Conservation (phyloP, 1,140 invertebrate genomes). For the Zaprionus lachaisei region DNA sequence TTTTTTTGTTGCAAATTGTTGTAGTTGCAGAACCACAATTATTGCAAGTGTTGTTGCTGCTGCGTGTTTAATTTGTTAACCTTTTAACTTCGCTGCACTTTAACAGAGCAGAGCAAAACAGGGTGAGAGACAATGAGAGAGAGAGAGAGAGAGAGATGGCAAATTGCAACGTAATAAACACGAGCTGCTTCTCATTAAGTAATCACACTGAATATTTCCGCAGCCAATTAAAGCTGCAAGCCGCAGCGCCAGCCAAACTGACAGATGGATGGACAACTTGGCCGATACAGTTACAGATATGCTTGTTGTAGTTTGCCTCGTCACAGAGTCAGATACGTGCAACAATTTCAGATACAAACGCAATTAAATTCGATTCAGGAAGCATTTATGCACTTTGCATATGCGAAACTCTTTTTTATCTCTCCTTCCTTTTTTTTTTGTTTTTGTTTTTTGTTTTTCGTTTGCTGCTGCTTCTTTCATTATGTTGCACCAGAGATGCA, state of each 20-base stretch:
- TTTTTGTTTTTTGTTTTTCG: slow-evolving; percentile 15
- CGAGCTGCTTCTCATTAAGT: slow-evolving; percentile 78
- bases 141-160: neutral
- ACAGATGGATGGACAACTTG: slow-evolving; percentile 71
- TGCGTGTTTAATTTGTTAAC: slow-evolving; percentile 61
- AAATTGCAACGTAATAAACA: slow-evolving; percentile 54
- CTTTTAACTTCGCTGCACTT: slow-evolving; percentile 73
- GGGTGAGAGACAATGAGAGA: neutral
- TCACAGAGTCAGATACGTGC: slow-evolving; percentile 22
- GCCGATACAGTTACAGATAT: slow-evolving; percentile 35
- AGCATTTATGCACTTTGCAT: slow-evolving; percentile 76
- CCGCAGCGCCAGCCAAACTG: slow-evolving; percentile 54
- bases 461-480: slow-evolving; percentile 18
- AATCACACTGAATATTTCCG: slow-evolving; percentile 81
- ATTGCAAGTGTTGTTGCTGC: slow-evolving; percentile 39
- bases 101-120: slow-evolving; percentile 1
- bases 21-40: slow-evolving; percentile 20
- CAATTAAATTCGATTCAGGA: slow-evolving; percentile 82
- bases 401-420: slow-evolving; percentile 31
- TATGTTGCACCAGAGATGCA: slow-evolving; percentile 12
- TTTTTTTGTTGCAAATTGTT: slow-evolving; percentile 4
- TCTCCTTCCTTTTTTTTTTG: slow-evolving; percentile 34
- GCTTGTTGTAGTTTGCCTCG: slow-evolving; percentile 6
- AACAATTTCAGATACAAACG: slow-evolving; percentile 63
- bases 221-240: slow-evolving; percentile 80